Evolutionary conservation across 2,113 vertebrate genomes (phyloP), one percentile per base, ranked within the genome.

Genomic region (Orthonyx spaldingii): DNA sequence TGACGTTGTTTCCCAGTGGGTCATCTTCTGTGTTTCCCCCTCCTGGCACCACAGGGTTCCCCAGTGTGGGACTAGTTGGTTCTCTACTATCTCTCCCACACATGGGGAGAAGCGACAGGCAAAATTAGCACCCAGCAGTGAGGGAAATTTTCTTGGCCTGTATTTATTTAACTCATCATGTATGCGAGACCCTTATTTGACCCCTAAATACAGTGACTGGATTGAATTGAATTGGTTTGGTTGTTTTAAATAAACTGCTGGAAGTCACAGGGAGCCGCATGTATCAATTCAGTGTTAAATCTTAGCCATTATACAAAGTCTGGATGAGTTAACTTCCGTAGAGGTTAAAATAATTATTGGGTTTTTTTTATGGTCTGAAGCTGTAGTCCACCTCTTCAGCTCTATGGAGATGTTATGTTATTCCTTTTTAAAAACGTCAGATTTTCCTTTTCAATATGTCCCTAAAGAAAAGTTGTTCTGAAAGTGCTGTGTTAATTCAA

Each of bases 401-500:
- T 86, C 63, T 77, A 10, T 69, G 26, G 61, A 81, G 53, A n/a
- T 88, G 53, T 82, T 90, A 72, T 2, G 6, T 75, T 26, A 44
- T 87, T 89, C 32, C 17, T 84, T 71, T 91, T 32, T 6, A 28
- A 53, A 75, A 83, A 33, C 0, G 7, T 5, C 55, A 63, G 20
- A 35, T 60, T 87, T 96, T 94, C 52, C 21, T 64, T 78, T 68
- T 93, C 66, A 93, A 59, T 81, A 49, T 70, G n/a, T 95, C 64
- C 85, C 96, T 91, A 63, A 91, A 95, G 94, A 66, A 86, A 82
- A 95, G 75, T 94, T 93, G 59, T 89, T 94, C 64, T 87, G 37
- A 76, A 89, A 88, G 83, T 87, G 47, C 77, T 41, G 85, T 85
- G 74, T 95, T 96, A 95, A 85, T 95, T 89, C 74, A 92, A 94